Evolutionary conservation across 2,113 vertebrate genomes (phyloP).

Genomic region (Cyphomyrus discorhynchus): DNA sequence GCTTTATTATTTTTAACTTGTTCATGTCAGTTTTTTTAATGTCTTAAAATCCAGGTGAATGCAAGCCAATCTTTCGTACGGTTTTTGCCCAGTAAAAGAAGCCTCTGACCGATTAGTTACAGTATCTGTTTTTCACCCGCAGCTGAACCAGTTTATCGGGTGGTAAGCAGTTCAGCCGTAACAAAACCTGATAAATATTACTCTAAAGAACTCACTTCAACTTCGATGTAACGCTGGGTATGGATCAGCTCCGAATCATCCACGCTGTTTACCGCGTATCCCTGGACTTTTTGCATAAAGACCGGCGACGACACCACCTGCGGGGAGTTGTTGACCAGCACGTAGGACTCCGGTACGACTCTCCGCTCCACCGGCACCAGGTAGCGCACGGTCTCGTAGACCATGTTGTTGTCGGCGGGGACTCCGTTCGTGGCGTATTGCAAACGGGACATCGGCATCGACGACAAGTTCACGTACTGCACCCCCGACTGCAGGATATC

Average conservation of each 20-base stretch:
- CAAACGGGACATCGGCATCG: slow-evolving; percentile 16
- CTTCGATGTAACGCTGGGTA: slow-evolving; percentile 4
- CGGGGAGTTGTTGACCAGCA: slow-evolving; percentile 33
- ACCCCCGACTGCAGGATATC: background rate
- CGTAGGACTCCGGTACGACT: slow-evolving; percentile 25
- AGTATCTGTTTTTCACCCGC: background rate
- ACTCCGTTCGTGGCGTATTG: slow-evolving; percentile 36
- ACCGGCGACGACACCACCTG: slow-evolving; percentile 23
- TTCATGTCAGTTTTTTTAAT: background rate
- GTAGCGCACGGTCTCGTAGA: slow-evolving; percentile 44
- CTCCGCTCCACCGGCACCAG: slow-evolving; percentile 41
- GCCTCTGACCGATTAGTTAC: background rate
- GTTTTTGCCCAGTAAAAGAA: background rate
- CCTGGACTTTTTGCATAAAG: slow-evolving; percentile 32
- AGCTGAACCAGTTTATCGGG: background rate
- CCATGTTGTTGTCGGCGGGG: slow-evolving; percentile 19
- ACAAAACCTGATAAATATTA: background rate
- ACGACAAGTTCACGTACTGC: background rate
- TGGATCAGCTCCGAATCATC: slow-evolving; percentile 21
- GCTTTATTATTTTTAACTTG: background rate
- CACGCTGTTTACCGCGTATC: slow-evolving; percentile 23
- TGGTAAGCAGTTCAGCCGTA: background rate
- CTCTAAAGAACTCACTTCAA: background rate
- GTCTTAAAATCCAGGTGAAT: background rate
- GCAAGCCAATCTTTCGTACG: background rate